Conservation (phyloP, 2,797 vertebrate genomes). For the Malacoctenus gilli region DNA sequence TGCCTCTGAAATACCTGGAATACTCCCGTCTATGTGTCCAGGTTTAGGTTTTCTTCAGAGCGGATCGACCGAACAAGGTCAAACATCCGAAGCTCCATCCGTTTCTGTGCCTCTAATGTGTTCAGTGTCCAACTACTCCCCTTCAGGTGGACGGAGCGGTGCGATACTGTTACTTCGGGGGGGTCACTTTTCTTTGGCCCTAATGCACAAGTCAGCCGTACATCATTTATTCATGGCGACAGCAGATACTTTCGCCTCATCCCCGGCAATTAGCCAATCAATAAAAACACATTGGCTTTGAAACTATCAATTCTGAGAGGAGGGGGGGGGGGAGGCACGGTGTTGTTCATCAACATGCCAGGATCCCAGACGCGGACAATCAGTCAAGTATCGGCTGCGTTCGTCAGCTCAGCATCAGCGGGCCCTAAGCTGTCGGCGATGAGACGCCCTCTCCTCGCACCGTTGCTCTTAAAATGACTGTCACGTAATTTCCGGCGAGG, state of each 20-base stretch:
- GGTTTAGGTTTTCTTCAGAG: too few relatives aligned
- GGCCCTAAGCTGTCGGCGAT: slow-evolving; percentile 35
- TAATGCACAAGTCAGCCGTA: slow-evolving; percentile 67
- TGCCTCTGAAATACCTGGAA: too few relatives aligned
- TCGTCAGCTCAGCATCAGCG: slow-evolving; percentile 67
- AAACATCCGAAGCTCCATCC: too few relatives aligned
- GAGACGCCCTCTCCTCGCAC: slow-evolving; percentile 38
- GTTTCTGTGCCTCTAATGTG: too few relatives aligned
- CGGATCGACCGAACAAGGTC: too few relatives aligned
- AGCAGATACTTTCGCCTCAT: slow-evolving; percentile 65
- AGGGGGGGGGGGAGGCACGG: slow-evolving; percentile 37
- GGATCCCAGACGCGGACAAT: slow-evolving; percentile 62
- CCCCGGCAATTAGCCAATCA: slow-evolving; percentile 80
- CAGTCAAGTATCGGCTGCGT: slow-evolving; percentile 63
- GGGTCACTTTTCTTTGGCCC: slow-evolving; percentile 56
- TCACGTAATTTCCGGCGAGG: slow-evolving; percentile 26
- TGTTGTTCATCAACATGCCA: slow-evolving; percentile 73
- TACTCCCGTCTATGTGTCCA: too few relatives aligned
- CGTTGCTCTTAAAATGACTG: slow-evolving; percentile 57
- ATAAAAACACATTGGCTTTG: slow-evolving; percentile 75
- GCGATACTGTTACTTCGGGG: slow-evolving; percentile 1
- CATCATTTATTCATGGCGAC: slow-evolving; percentile 80
- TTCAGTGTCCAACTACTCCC: too few relatives aligned
- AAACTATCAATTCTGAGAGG: slow-evolving; percentile 72
- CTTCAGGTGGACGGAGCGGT: too few relatives aligned